Evolutionary conservation across 2,797 vertebrate species (phyloP), one percentile per base, ranked within the genome.

Genomic region (Protosalanx chinensis): DNA sequence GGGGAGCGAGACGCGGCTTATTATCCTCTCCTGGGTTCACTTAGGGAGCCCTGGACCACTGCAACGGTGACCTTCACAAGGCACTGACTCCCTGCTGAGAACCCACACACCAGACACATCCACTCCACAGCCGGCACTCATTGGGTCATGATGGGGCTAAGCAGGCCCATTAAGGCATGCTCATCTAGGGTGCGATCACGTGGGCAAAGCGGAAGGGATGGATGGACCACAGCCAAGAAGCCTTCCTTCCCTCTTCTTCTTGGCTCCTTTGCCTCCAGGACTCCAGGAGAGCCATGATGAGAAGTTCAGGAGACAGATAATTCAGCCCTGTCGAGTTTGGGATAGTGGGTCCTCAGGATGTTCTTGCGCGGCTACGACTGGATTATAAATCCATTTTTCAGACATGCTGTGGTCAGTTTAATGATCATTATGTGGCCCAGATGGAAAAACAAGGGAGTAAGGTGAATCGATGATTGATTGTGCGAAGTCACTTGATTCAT

Each of bases 121-220:
- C 88, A 88, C 86, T 88, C 89, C 89, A 90, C 88, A 89, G 88
- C 84, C 90, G 73, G 86, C 89, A 84, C 89, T 92, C 89, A 93
- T 91, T 90, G 91, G 91, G 90, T 92, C 91, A 92, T 91, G 88
- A 91, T 90, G 88, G 90, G 90, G 91, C 91, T 94, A 93, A 93
- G 91, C 89, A 92, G 88, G 79, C 87, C 91, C 91, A 92, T 93
- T 92, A 93, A 91, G 89, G 90, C 87, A 85, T 87, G 88, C 90
- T 91, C 88, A 91, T 90, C 89, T 91, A 89, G 88, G 87, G 88
- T 87, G 84, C 80, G 80, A 90, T 88, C 89, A 90, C 88, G 88
- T 88, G 90, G 85, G 88, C 85, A 83, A 87, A 87, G 88, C 78
- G 53, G 84, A 80, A 80, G 79, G 87, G 88, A 86, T 91, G 88